Conservation (phyloP, 1,140 invertebrate genomes). For the Melanaphis sacchari region DNA sequence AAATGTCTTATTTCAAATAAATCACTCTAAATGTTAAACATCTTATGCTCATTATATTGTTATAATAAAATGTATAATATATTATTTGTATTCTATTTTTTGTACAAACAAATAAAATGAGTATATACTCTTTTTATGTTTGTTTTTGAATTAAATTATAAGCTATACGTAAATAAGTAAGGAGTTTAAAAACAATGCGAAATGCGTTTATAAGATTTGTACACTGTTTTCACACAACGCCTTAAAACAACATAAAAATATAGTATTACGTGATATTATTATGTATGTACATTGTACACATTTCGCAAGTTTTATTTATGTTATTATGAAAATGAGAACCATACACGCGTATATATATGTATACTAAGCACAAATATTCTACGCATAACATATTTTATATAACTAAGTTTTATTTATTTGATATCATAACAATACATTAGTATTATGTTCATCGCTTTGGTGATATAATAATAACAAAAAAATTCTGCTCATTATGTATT, state of each 20-base stretch:
- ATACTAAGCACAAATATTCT: background rate
- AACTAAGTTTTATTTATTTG: background rate
- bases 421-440: background rate
- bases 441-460: background rate
- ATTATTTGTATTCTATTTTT: background rate
- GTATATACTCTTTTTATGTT: background rate
- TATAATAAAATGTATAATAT: background rate
- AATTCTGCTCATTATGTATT: background rate
- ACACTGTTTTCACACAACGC: background rate
- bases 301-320: background rate
- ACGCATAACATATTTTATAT: background rate
- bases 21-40: no score
- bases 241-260: background rate
- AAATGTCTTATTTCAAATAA: no score
- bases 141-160: slow-evolving; percentile 2
- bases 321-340: background rate
- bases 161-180: background rate
- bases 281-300: background rate
- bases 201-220: background rate
- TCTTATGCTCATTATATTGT: background rate
- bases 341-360: background rate
- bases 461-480: background rate
- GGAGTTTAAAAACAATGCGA: background rate
- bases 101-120: background rate
- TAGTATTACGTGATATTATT: background rate